Evolutionary conservation across 2,113 vertebrate species (phyloP).

Genomic region (Gorsachius goisagi): DNA sequence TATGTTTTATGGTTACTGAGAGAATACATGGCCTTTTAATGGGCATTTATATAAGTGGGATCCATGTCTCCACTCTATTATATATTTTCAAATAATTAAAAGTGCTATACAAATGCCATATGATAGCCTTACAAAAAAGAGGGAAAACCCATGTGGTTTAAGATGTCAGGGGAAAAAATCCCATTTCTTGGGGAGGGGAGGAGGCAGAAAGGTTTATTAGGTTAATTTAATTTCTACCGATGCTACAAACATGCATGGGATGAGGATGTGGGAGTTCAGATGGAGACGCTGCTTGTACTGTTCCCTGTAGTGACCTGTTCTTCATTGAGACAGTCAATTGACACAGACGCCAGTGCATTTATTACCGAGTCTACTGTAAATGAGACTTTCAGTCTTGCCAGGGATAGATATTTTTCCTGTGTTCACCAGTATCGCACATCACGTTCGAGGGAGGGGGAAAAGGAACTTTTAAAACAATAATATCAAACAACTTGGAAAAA

Average conservation of each 20-base stretch:
- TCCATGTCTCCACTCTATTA: constrained; percentile 66
- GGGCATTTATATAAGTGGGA: constrained; percentile 64
- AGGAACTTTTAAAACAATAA: constrained; percentile 78
- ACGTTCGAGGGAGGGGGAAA: background rate
- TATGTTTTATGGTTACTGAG: constrained; percentile 72
- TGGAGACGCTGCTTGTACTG: constrained; percentile 8
- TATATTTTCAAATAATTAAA: constrained; percentile 71
- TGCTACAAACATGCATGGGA: constrained; percentile 23
- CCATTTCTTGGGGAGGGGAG: background rate
- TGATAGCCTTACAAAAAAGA: constrained; percentile 47
- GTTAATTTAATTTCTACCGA: constrained; percentile 55
- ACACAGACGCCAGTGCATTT: constrained; percentile 74
- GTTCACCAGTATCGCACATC: constrained; percentile 76
- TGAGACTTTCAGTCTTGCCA: constrained; percentile 70
- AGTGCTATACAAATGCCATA: constrained; percentile 36
- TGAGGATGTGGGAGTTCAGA: constrained; percentile 24
- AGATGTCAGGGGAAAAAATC: background rate
- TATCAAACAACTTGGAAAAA: constrained; percentile 78
- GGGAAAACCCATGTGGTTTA: constrained; percentile 32
- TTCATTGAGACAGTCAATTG: constrained; percentile 73
- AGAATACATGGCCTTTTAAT: constrained; percentile 73
- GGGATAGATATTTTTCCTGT: constrained; percentile 63
- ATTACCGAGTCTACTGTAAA: constrained; percentile 77
- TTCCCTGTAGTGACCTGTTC: constrained; percentile 68
- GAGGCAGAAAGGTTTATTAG: constrained; percentile 52